Evolutionary conservation across 2,797 vertebrate genomes (phyloP), one percentile per base, ranked within the genome.

Genomic region (Coreius guichenoti): DNA sequence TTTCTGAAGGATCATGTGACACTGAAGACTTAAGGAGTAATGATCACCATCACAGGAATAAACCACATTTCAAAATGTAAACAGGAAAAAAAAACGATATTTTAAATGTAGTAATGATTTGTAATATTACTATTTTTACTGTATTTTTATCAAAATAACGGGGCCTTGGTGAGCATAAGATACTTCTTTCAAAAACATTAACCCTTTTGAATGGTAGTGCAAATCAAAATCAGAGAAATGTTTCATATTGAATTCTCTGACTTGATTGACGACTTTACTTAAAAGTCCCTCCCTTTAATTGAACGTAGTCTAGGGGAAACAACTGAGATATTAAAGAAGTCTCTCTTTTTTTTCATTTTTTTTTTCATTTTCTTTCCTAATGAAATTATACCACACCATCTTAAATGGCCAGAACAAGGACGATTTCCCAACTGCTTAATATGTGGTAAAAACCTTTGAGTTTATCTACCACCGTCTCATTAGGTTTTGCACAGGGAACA

Each of bases 401-500:
- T 58, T 70, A 45, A 85, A 72, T 6, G 21, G 5, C 51, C 76
- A 63, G 3, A 84, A 58, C n/a, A 58, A 84, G 45, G 68, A 54
- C 14, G 13, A 65, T 63, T 83, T 79, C 51, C 65, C 45, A 16
- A 69, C 12, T 33, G 61, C 69, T 81, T 81, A 81, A 84, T 81
- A 39, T 31, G 65, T 69, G 45, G 31, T 75, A 89, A 87, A 73
- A 82, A 82, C 85, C 87, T 92, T 92, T 90, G 91, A 93, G 87
- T 90, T 72, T 72, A 87, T 92, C 89, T 93, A 72, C 56, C 29
- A 21, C 63, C 33, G 2, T 81, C 80, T 86, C 79, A 84, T 82
- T 88, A 92, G 90, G 87, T 92, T 92, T 88, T 90, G 89, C 88
- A 91, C 88, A 90, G 89, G 92, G 87, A 87, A 87, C 83, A 84